These are phyloP conservation scores for Phania funesta DNA, from an alignment of 2,888 invertebrate genomes.

Conservation along the genomic window DNA sequence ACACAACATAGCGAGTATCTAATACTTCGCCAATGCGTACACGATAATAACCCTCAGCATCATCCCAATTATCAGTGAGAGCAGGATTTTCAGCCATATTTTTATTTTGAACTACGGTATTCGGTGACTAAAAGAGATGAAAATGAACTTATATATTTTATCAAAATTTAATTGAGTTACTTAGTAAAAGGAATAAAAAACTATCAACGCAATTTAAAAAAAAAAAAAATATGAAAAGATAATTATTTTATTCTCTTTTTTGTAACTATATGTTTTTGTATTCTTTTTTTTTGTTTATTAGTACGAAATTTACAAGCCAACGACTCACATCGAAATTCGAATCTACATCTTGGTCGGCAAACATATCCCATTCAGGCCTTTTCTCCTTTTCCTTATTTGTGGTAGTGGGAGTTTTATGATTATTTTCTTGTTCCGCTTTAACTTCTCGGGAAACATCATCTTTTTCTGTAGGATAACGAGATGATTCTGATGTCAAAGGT, in stretches of 20 bases:
- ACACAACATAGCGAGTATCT: constrained; percentile 95
- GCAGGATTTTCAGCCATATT: constrained; percentile 90
- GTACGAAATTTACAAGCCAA: constrained; percentile 71
- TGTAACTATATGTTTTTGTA: background rate
- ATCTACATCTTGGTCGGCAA: constrained; percentile 93
- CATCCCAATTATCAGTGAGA: constrained; percentile 99
- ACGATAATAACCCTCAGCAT: constrained; percentile 99
- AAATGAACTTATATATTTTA: background rate
- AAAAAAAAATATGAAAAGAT: background rate
- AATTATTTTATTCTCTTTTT: constrained; percentile 1
- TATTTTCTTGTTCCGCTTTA: constrained; percentile 49
- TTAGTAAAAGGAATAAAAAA: background rate
- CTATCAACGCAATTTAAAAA: background rate
- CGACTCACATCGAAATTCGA: constrained; percentile 86
- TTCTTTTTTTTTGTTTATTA: background rate
- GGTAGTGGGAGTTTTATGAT: constrained; percentile 63
- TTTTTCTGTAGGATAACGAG: constrained; percentile 18
- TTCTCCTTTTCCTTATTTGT: constrained; percentile 74
- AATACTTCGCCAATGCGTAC: constrained; percentile 97
- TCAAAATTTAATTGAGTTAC: background rate
- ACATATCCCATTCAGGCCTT: constrained; percentile 92
- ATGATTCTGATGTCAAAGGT: constrained; percentile 48
- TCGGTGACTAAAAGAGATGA: constrained; percentile 83
- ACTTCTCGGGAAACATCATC: constrained; percentile 13
- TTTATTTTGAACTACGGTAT: constrained; percentile 81